Percentiles rank a stretch among this genome's conserved stretches.
Conservation (phyloP, 2,888 invertebrate species). For the Epinotia ramella region DNA sequence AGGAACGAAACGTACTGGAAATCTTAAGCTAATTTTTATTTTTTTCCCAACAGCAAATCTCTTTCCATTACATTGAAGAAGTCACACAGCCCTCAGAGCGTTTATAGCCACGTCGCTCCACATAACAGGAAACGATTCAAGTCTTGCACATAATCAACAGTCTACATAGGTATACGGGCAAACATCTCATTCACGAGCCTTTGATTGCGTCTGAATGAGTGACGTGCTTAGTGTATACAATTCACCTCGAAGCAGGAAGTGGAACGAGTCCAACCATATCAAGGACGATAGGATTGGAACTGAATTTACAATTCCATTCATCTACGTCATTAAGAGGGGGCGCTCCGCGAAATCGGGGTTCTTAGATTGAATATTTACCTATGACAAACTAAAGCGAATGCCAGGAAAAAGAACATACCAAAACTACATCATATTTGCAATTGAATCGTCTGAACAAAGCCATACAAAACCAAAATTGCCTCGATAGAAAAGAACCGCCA, state of each 20-base stretch:
- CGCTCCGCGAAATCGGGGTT: no score
- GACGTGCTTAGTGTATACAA: constrained; percentile 81
- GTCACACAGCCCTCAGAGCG: constrained; percentile 25
- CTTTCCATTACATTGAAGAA: neutral
- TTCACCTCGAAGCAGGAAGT: constrained; percentile 77
- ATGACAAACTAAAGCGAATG: no score
- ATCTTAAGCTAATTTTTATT: neutral
- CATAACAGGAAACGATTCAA: constrained; percentile 73
- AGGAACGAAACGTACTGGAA: neutral
- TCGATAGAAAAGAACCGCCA: no score
- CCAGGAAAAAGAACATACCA: no score
- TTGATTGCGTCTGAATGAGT: constrained; percentile 82
- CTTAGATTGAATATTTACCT: no score
- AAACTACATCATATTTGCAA: no score
- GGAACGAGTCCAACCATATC: constrained; percentile 77
- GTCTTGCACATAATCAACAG: constrained; percentile 56
- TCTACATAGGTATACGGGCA: constrained; percentile 61
- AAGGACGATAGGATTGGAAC: constrained; percentile 77
- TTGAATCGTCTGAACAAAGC: no score
- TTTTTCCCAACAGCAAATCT: neutral
- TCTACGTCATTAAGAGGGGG: constrained; percentile 21
- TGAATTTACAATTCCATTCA: constrained; percentile 59
- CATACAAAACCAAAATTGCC: no score
- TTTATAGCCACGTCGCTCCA: constrained; percentile 48
- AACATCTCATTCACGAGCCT: constrained; percentile 83